Conservation (phyloP, 2,888 invertebrate genomes). For the Apantesis nais region DNA sequence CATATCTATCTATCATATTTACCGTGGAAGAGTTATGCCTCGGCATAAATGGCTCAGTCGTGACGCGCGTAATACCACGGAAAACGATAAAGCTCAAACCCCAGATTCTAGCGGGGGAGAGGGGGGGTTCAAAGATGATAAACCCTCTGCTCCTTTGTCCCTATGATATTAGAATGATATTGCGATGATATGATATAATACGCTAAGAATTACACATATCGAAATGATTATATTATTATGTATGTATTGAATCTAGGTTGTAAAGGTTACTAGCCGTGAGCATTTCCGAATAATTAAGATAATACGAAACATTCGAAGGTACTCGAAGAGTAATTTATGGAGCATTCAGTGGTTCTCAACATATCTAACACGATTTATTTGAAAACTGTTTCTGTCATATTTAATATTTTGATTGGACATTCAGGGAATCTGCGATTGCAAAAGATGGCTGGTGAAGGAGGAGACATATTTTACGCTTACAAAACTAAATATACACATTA, state of each 20-base stretch:
- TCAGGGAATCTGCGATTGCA: not conserved
- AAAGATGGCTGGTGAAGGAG: not conserved
- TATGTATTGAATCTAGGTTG: not conserved
- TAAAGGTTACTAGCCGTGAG: slow-evolving; percentile 20
- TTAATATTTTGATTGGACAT: not conserved
- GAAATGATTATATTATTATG: slow-evolving; percentile 2
- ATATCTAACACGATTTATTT: not conserved
- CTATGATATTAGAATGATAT: too few relatives aligned
- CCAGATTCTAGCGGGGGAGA: too few relatives aligned
- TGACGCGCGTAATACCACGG: too few relatives aligned
- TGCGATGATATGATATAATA: not conserved
- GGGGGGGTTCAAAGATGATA: too few relatives aligned
- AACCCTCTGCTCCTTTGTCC: too few relatives aligned
- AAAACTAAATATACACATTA: not conserved
- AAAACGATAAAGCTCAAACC: too few relatives aligned
- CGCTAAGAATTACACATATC: not conserved
- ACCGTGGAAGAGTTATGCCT: too few relatives aligned
- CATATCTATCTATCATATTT: too few relatives aligned
- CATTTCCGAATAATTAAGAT: slow-evolving; percentile 25
- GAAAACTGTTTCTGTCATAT: not conserved
- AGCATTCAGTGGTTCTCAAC: slow-evolving; percentile 2
- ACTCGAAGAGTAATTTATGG: not conserved
- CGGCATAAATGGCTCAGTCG: too few relatives aligned
- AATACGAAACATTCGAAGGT: slow-evolving; percentile 16
- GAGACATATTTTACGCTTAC: not conserved